A percentile compares a stretch with the other conserved stretches of the same genome.
Conservation (phyloP, 2,113 vertebrate species). For the Perccottus glenii region DNA sequence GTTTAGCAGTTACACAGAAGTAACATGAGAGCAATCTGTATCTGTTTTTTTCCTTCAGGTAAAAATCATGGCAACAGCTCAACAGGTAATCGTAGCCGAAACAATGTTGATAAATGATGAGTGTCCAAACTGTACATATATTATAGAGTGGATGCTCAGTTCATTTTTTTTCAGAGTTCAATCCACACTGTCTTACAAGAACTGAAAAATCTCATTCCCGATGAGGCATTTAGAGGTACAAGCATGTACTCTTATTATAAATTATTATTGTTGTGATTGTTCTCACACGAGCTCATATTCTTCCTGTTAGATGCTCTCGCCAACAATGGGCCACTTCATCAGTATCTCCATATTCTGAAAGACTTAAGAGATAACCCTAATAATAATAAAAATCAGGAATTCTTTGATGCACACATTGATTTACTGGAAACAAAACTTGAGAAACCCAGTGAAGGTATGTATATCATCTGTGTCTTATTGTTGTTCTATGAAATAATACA, state of each 20-base stretch:
- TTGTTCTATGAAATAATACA: too few relatives aligned
- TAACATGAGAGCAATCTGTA: too few relatives aligned
- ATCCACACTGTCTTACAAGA: neutral
- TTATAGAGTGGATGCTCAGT: neutral
- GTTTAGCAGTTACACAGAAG: too few relatives aligned
- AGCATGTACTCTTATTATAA: neutral
- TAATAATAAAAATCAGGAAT: slow-evolving; percentile 17
- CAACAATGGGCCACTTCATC: slow-evolving; percentile 16
- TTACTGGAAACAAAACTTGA: slow-evolving; percentile 25
- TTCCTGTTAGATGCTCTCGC: slow-evolving; percentile 34
- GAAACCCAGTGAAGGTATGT: neutral
- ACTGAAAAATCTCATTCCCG: neutral
- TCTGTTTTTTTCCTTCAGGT: too few relatives aligned
- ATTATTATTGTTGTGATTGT: neutral
- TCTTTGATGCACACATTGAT: slow-evolving; percentile 44
- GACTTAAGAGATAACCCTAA: slow-evolving; percentile 27
- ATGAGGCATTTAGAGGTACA: slow-evolving; percentile 11
- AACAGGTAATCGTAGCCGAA: too few relatives aligned
- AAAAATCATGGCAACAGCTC: too few relatives aligned
- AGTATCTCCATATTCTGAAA: slow-evolving; percentile 47
- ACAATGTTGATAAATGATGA: too few relatives aligned
- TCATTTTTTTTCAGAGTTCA: slow-evolving; percentile 13
- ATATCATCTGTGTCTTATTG: too few relatives aligned
- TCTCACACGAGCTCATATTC: neutral
- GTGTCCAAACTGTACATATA: too few relatives aligned